These are phyloP conservation scores for Drosophila longiperda DNA, from an alignment of 2,888 invertebrate genomes.

Conservation along the genomic window DNA sequence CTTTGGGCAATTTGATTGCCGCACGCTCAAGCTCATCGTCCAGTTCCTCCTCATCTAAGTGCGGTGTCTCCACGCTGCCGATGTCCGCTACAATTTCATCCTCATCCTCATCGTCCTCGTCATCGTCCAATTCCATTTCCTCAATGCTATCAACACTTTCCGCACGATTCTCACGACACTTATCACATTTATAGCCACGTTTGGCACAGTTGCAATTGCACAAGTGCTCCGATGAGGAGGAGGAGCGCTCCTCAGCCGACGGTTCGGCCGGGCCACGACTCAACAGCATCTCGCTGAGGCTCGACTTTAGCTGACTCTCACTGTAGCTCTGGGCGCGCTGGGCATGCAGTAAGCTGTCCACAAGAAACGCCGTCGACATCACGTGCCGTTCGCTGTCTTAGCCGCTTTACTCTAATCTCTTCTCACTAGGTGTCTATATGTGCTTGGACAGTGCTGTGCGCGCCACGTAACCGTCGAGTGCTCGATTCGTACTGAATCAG, in stretches of 20 bases:
- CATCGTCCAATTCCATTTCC: slow-evolving; percentile 77
- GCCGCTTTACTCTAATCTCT: slow-evolving; percentile 1
- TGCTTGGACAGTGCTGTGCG: slow-evolving; percentile 43
- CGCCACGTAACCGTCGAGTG: slow-evolving; percentile 76
- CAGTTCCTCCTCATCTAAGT: slow-evolving; percentile 73
- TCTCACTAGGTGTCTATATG: slow-evolving; percentile 27
- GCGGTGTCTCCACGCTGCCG: slow-evolving; percentile 62
- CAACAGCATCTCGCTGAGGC: slow-evolving; percentile 78
- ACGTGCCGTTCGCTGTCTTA: slow-evolving; percentile 37
- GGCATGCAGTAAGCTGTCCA: slow-evolving; percentile 84
- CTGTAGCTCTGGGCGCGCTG: slow-evolving; percentile 75
- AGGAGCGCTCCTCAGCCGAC: slow-evolving; percentile 25
- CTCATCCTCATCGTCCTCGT: slow-evolving; percentile 68
- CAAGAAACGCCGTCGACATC: slow-evolving; percentile 84
- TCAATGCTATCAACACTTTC: slow-evolving; percentile 81
- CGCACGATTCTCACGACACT: slow-evolving; percentile 67
- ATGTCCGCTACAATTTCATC: slow-evolving; percentile 75
- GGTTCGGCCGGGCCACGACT: slow-evolving; percentile 69
- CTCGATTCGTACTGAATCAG: slow-evolving; percentile 73
- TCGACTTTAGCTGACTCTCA: slow-evolving; percentile 72
- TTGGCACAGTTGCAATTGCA: slow-evolving; percentile 66
- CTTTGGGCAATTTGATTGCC: slow-evolving; percentile 77
- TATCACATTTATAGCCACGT: slow-evolving; percentile 77
- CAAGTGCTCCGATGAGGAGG: slow-evolving; percentile 35
- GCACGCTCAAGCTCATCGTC: slow-evolving; percentile 65